Percentiles rank a stretch among this genome's conserved stretches.
Conservation (phyloP, 2,888 invertebrate genomes). For the Hirtodrosophila histrioides region DNA sequence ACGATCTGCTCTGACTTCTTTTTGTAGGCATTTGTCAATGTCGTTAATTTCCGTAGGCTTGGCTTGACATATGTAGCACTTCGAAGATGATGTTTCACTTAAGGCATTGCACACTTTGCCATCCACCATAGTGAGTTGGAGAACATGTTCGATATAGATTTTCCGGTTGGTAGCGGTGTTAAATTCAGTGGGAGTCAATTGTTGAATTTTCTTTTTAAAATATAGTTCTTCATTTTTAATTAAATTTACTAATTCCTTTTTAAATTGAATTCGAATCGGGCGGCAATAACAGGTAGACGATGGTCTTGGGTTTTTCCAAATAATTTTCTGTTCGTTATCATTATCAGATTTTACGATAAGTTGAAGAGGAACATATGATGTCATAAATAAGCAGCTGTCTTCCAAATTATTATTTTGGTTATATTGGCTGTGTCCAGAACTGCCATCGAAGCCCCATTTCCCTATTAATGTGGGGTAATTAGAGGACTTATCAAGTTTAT, state of each 20-base stretch:
- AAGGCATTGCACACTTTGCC: conserved; percentile 47
- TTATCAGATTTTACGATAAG: neutral
- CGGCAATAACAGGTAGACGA: no score
- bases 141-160: conserved; percentile 25
- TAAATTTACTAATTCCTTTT: conserved; percentile 21
- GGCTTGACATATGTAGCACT: conserved; percentile 42
- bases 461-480: no score
- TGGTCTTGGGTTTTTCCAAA: no score
- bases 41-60: no score
- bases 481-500: no score
- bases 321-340: neutral
- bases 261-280: no score
- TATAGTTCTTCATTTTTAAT: conserved; percentile 20
- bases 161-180: conserved; percentile 24
- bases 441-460: no score
- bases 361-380: conserved; percentile 1
- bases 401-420: conserved; percentile 9
- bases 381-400: neutral
- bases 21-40: no score
- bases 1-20: conserved; percentile 35
- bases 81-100: conserved; percentile 39
- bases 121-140: conserved; percentile 46
- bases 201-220: conserved; percentile 37
- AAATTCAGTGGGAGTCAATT: conserved; percentile 27
- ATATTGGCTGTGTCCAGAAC: conserved; percentile 4